Evolutionary conservation across 2,113 vertebrate species (phyloP).

Genomic region (Scomber scombrus): DNA sequence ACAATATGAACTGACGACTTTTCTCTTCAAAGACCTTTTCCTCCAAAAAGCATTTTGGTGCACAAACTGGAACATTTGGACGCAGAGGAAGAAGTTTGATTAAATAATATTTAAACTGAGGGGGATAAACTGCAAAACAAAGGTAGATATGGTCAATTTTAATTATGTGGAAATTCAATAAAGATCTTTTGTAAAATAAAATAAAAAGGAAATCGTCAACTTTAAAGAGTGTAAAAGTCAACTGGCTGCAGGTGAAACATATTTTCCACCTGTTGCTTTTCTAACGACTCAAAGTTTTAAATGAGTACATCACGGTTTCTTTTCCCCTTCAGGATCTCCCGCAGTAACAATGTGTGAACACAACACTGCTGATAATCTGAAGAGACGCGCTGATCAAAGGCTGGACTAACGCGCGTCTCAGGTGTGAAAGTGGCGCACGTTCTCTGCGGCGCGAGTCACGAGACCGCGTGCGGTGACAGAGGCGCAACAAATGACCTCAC

Average conservation of each 20-base stretch:
- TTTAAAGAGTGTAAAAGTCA: background rate
- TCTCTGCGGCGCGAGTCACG: background rate
- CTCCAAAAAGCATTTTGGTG: background rate
- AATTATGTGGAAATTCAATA: too few species aligned
- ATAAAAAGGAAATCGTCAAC: background rate
- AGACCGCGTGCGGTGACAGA: background rate
- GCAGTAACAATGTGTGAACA: background rate
- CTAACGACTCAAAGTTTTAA: background rate
- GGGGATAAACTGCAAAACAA: too few species aligned
- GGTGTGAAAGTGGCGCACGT: constrained; percentile 31
- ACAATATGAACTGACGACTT: constrained; percentile 49
- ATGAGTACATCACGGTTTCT: too few species aligned
- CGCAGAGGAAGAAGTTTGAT: background rate
- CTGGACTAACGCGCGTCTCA: background rate
- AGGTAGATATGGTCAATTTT: too few species aligned
- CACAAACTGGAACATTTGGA: constrained; percentile 1
- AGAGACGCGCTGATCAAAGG: background rate
- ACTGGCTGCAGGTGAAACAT: background rate
- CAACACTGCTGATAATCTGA: background rate
- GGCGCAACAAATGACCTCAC: background rate
- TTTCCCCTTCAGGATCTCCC: background rate
- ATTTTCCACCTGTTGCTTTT: constrained; percentile 43
- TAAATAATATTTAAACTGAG: background rate
- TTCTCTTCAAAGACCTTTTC: constrained; percentile 46
- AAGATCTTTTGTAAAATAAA: too few species aligned